Evolutionary conservation across 2,113 vertebrate species (phyloP).

Genomic region (Helogale parvula): DNA sequence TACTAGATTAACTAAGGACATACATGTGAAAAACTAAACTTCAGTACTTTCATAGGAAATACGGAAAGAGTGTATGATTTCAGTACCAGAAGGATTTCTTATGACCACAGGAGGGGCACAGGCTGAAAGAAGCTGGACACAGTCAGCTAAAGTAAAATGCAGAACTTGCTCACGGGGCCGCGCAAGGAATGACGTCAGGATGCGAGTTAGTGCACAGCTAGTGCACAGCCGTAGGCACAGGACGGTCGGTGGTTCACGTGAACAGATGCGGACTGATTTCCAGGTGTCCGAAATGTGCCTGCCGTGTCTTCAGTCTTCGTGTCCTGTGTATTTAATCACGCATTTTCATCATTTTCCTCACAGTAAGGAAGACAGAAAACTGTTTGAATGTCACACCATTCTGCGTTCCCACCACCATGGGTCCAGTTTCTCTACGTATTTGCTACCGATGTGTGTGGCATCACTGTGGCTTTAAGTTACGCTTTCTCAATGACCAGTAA

Average conservation of each 20-base stretch:
- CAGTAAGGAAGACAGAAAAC: neutral
- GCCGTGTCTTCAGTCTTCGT: neutral
- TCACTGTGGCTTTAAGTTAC: neutral
- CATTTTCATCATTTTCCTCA: neutral
- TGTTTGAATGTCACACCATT: neutral
- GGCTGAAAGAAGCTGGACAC: neutral
- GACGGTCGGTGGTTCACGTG: accelerated
- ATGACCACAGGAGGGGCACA: neutral
- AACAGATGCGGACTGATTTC: accelerated
- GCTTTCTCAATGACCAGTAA: neutral
- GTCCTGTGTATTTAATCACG: neutral
- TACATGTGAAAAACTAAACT: neutral
- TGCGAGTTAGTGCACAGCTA: neutral
- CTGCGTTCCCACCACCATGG: neutral
- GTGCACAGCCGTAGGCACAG: neutral
- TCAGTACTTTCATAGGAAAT: neutral
- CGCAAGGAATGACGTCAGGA: neutral
- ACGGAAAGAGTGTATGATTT: neutral
- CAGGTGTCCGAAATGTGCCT: neutral
- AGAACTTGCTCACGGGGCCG: neutral
- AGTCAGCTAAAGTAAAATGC: neutral
- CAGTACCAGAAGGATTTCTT: neutral
- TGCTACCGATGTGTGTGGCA: neutral
- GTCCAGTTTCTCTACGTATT: neutral
- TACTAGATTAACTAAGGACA: neutral